phyloP scores from a whole-genome alignment of 2,113 vertebrate species.

The Sphaerodactylus townsendi region DNA sequence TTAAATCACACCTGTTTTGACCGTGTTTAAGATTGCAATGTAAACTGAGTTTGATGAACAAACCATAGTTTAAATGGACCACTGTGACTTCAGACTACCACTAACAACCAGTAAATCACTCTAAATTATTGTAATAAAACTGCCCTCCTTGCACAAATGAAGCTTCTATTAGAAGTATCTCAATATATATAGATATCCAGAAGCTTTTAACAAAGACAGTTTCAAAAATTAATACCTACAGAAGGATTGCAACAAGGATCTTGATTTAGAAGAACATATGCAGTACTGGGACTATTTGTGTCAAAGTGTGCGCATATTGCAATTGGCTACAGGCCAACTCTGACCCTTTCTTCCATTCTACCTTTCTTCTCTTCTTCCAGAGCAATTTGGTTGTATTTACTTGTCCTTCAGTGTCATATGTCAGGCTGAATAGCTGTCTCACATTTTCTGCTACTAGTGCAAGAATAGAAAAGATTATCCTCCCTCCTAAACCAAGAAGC shows the following conservation, averaged over 20 bases:
- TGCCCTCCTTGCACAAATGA: neutral
- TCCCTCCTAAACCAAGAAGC: slow-evolving; percentile 39
- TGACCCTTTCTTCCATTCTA: slow-evolving; percentile 3
- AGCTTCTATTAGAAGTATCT: neutral
- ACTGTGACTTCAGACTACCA: neutral
- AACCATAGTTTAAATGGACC: neutral
- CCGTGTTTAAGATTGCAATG: neutral
- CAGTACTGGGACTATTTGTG: neutral
- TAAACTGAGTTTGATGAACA: too few relatives aligned
- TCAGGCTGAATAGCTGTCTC: slow-evolving; percentile 29
- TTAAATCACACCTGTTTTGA: neutral
- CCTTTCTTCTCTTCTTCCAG: neutral
- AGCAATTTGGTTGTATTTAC: slow-evolving; percentile 29
- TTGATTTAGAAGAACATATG: slow-evolving; percentile 5
- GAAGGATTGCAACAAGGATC: neutral
- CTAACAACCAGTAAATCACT: neutral
- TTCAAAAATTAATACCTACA: neutral
- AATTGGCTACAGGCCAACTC: neutral
- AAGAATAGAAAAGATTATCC: slow-evolving; percentile 43
- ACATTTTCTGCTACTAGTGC: slow-evolving; percentile 31
- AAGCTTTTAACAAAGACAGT: neutral
- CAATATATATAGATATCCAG: neutral
- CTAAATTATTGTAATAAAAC: neutral
- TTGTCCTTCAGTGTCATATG: slow-evolving; percentile 16
- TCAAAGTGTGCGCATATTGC: neutral